Conservation (phyloP, 2,797 vertebrate genomes). For the Gymnoscopelus braueri region DNA sequence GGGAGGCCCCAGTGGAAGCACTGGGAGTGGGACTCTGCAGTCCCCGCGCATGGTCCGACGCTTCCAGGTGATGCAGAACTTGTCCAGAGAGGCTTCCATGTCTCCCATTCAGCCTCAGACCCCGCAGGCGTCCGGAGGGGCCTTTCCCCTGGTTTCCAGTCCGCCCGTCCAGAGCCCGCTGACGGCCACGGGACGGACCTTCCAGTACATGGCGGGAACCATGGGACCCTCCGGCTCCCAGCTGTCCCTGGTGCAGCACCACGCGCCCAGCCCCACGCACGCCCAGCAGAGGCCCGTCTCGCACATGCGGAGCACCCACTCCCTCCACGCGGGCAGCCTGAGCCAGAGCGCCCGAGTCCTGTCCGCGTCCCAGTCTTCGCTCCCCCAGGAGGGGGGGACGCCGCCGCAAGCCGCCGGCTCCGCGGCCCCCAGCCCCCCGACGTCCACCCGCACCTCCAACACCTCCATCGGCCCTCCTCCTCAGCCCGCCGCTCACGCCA, state of each 20-base stretch:
- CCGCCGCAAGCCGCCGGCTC: slow-evolving; percentile 62
- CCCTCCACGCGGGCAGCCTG: slow-evolving; percentile 84
- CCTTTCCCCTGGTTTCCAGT: slow-evolving; percentile 77
- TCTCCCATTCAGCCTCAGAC: slow-evolving; percentile 86
- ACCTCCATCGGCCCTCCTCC: slow-evolving; percentile 80
- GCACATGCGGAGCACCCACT: slow-evolving; percentile 87
- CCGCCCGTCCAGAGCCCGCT: slow-evolving; percentile 85
- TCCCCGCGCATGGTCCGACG: slow-evolving; percentile 92
- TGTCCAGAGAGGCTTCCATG: slow-evolving; percentile 85
- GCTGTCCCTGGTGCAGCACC: slow-evolving; percentile 90
- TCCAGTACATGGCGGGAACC: slow-evolving; percentile 78
- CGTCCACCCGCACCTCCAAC: slow-evolving; percentile 85
- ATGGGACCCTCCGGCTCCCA: slow-evolving; percentile 85
- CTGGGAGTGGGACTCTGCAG: slow-evolving; percentile 76
- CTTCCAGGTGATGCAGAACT: slow-evolving; percentile 87
- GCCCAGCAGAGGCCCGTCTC: slow-evolving; percentile 85
- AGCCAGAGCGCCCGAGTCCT: slow-evolving; percentile 87
- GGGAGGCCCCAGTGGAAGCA: slow-evolving; percentile 52
- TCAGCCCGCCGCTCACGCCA: slow-evolving; percentile 68
- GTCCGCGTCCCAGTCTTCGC: slow-evolving; percentile 92
- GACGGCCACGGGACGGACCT: slow-evolving; percentile 82
- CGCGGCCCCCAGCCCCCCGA: slow-evolving; percentile 77
- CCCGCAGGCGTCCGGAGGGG: slow-evolving; percentile 71
- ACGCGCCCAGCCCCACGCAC: slow-evolving; percentile 83
- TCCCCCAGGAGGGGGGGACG: slow-evolving; percentile 81